Percentiles rank a stretch among this genome's conserved stretches.
phyloP scores from a whole-genome alignment of 2,888 invertebrate species.

The Folsomia manolachei region DNA sequence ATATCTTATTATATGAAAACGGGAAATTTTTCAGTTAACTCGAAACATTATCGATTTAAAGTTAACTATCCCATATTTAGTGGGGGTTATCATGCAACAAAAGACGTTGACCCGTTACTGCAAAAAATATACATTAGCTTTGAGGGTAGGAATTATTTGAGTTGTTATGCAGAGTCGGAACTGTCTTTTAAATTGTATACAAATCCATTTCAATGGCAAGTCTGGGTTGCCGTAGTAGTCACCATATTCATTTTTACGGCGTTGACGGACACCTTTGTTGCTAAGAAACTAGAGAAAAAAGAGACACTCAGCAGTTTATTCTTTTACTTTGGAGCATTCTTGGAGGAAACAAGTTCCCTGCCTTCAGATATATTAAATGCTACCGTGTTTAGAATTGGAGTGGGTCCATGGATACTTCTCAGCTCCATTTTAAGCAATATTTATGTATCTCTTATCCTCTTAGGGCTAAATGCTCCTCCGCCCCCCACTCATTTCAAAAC shows the following conservation, averaged over 20 bases:
- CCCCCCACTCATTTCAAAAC: background rate
- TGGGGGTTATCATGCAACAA: too few species aligned
- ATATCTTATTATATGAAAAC: too few species aligned
- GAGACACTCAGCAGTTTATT: background rate
- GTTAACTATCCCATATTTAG: too few species aligned
- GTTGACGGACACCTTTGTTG: background rate
- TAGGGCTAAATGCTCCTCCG: background rate
- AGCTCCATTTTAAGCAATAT: background rate
- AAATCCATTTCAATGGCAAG: background rate
- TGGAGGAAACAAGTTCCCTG: background rate
- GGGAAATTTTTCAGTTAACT: too few species aligned
- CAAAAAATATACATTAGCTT: too few species aligned
- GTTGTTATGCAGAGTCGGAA: too few species aligned
- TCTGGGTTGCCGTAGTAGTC: background rate
- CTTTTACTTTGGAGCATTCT: background rate
- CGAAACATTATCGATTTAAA: too few species aligned
- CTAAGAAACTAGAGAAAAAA: background rate
- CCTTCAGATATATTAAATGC: background rate
- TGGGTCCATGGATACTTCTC: background rate
- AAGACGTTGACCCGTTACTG: too few species aligned
- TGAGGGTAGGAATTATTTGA: too few species aligned
- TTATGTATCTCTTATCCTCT: background rate
- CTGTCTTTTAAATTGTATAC: too few species aligned
- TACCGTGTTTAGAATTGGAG: background rate
- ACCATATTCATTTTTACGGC: background rate